Evolutionary conservation across 1,140 invertebrate genomes (phyloP), one percentile per base, ranked within the genome.

Genomic region (Drosophila pallidifrons): DNA sequence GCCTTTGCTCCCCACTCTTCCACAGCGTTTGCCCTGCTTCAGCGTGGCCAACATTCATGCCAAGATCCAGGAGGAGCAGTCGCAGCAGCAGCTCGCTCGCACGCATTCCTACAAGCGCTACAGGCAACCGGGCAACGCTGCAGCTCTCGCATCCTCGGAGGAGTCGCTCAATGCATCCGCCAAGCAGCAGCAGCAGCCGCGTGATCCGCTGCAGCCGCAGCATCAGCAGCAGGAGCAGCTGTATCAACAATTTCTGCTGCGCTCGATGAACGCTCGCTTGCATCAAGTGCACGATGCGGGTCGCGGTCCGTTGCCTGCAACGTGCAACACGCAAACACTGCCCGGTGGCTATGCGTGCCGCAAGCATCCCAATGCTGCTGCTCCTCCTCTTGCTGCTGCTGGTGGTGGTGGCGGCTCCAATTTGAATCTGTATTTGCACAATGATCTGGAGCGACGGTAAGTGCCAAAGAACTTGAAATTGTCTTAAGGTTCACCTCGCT

Each of bases 21-120:
- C 7, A 1, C 57, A 92, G 87, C 83, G 85, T 0, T 15, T 92
- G 10, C 87, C 91, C 16, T 92, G 91, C 49, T 92, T 92, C n/a
- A 91, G 76, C 28, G 64, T 87, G 1, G 68, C 83, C 30, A 89
- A 77, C 15, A 64, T 91, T 2, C 77, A 91, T 13, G 77, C 75
- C 55, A 92, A 86, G 46, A 72, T 89, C 49, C 82, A 82, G 60
- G 91, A 91, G 41, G 75, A 52, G 1, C 76, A 77, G 30, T 28
- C 15, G 3, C 41, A 67, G 32, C 52, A 55, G 3, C 41, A 67
- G 32, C 52, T 52, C 4, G 65, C 61, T 0, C 59, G 75, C 7
- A 77, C 69, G 10, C 58, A 89, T n/a, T 89, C 91, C n/a, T 92
- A 92, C 58, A 91, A 77, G 64, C 75, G 81, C 0, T 91, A 82